A percentile compares a stretch with the other conserved stretches of the same genome.
Evolutionary conservation across 2,888 invertebrate genomes (phyloP).

Genomic region (Campaea margaritaria): DNA sequence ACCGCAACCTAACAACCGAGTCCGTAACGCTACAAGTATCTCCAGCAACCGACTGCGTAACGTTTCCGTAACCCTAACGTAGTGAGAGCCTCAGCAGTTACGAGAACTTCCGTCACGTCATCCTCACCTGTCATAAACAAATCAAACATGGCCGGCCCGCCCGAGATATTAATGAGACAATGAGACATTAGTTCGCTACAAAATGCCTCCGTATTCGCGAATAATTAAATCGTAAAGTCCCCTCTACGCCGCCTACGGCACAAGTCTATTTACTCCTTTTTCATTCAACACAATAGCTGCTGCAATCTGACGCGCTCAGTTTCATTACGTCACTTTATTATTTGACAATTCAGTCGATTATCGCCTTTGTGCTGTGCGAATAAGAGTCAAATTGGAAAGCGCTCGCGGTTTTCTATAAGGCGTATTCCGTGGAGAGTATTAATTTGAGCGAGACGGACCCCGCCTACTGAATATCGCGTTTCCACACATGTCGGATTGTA

Average conservation of each 20-base stretch:
- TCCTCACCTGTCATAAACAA: conserved; percentile 81
- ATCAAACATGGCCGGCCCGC: conserved; percentile 83
- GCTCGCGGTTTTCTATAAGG: conserved; percentile 62
- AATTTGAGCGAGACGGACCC: conserved; percentile 84
- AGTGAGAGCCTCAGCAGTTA: conserved; percentile 24
- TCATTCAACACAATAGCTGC: conserved; percentile 84
- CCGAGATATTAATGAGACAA: conserved; percentile 85
- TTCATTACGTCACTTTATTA: conserved; percentile 67
- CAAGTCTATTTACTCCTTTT: conserved; percentile 84
- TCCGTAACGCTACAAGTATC: conserved; percentile 5
- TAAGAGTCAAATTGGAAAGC: conserved; percentile 50
- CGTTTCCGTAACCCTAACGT: conserved; percentile 11
- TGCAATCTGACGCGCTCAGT: conserved; percentile 74
- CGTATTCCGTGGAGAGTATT: conserved; percentile 79
- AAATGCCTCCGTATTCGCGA: conserved; percentile 85
- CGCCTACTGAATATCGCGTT: conserved; percentile 82
- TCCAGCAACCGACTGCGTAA: conserved; percentile 2
- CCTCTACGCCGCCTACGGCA: conserved; percentile 83
- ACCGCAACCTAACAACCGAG: conserved; percentile 11
- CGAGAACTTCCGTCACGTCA: conserved; percentile 55
- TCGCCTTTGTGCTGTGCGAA: conserved; percentile 38
- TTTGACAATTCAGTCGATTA: conserved; percentile 41
- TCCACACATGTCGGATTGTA: conserved; percentile 80
- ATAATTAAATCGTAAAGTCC: conserved; percentile 86
- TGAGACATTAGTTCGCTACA: conserved; percentile 85